Conservation (phyloP, 2,797 vertebrate genomes). For the Remorina albescens region DNA sequence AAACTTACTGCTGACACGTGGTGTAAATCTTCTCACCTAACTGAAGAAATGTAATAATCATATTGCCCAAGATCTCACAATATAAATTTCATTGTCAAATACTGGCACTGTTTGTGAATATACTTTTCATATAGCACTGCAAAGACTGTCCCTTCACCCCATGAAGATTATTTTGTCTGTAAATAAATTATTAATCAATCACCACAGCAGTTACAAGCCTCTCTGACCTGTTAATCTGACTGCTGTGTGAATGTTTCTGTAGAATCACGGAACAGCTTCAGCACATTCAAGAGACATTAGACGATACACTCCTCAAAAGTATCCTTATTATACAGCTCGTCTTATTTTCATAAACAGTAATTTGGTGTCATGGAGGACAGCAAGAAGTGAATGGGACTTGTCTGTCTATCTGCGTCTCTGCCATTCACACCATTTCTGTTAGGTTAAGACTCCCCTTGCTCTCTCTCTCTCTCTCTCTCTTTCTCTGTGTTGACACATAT, state of each 20-base stretch:
- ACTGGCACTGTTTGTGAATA: neutral
- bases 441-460: slow-evolving; percentile 73
- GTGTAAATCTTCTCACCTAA: neutral
- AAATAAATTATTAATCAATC: slow-evolving; percentile 37
- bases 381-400: slow-evolving; percentile 70
- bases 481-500: slow-evolving; percentile 83
- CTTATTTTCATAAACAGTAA: slow-evolving; percentile 81
- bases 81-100: neutral
- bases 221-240: slow-evolving; percentile 64
- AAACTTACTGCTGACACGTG: neutral
- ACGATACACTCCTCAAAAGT: slow-evolving; percentile 50
- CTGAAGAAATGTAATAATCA: neutral
- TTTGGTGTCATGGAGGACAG: slow-evolving; percentile 80
- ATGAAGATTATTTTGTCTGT: neutral
- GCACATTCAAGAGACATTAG: slow-evolving; percentile 52
- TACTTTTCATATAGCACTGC: too few species aligned
- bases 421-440: slow-evolving; percentile 66
- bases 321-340: slow-evolving; percentile 66
- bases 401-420: slow-evolving; percentile 73
- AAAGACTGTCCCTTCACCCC: slow-evolving; percentile 1
- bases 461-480: slow-evolving; percentile 47
- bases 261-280: slow-evolving; percentile 43
- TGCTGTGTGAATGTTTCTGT: slow-evolving; percentile 34
- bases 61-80: neutral
- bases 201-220: slow-evolving; percentile 13